A percentile compares a stretch with the other conserved stretches of the same genome.
Conservation (phyloP, 2,113 vertebrate genomes). For the Picathartes gymnocephalus region DNA sequence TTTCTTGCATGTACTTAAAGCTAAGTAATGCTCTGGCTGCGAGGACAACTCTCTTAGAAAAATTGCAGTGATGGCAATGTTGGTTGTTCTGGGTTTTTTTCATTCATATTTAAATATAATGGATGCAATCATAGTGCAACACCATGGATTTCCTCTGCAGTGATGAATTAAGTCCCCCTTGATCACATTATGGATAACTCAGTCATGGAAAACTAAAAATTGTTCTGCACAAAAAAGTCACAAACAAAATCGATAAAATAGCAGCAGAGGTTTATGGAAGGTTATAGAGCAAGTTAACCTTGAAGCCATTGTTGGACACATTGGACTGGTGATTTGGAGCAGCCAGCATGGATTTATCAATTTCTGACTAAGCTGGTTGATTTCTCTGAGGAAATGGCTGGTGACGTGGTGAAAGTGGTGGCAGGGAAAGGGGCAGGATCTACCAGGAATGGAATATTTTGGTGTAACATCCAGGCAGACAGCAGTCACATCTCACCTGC, state of each 20-base stretch:
- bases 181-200: background rate
- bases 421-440: background rate
- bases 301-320: background rate
- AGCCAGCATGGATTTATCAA: background rate
- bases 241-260: background rate
- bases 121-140: background rate
- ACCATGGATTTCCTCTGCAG: background rate
- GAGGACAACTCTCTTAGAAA: background rate
- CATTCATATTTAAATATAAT: background rate
- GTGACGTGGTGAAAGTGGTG: fast-evolving
- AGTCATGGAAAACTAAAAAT: background rate
- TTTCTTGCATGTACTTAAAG: background rate
- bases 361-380: background rate
- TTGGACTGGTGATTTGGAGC: background rate
- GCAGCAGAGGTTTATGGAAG: background rate
- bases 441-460: background rate
- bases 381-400: background rate
- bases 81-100: background rate
- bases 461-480: background rate
- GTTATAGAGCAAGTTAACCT: background rate
- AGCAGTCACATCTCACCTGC: background rate
- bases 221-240: background rate
- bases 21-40: background rate
- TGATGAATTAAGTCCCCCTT: background rate
- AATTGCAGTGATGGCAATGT: background rate